Evolutionary conservation across 37 sponge, comb jelly and placozoan species (phyloP).

Genomic region (Cladorhizidae sp.): DNA sequence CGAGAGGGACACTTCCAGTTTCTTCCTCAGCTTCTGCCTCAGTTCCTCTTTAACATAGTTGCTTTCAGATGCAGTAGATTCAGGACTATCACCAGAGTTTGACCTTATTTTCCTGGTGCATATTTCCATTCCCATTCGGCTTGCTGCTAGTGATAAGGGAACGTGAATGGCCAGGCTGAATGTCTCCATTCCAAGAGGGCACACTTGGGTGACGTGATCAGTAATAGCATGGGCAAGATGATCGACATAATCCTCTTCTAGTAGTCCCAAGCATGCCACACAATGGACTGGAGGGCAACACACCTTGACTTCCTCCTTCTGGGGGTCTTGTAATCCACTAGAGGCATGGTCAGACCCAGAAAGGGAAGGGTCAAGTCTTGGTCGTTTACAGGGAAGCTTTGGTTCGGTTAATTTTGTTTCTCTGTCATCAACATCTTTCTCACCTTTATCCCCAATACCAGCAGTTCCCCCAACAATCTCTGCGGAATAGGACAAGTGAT

Average conservation of each 20-base stretch:
- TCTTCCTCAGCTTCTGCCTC: not conserved
- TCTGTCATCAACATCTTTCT: too few relatives aligned
- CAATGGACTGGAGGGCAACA: slow-evolving; percentile 2
- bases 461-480: too few relatives aligned
- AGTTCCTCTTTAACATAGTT: slow-evolving; percentile 45
- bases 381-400: too few relatives aligned
- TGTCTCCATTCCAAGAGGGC: slow-evolving; percentile 27
- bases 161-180: slow-evolving; percentile 34
- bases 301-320: not conserved
- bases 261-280: slow-evolving; percentile 40
- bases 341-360: not conserved
- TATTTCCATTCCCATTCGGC: slow-evolving; percentile 8
- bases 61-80: not conserved
- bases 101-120: slow-evolving; percentile 3
- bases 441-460: too few relatives aligned
- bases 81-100: not conserved
- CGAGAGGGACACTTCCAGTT: not conserved
- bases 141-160: slow-evolving; percentile 35
- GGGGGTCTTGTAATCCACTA: not conserved
- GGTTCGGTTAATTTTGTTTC: too few relatives aligned
- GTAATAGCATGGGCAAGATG: slow-evolving; percentile 13
- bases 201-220: slow-evolving; percentile 8
- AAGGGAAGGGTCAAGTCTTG: too few relatives aligned
- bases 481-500: not conserved
- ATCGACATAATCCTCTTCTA: slow-evolving; percentile 5